Evolutionary conservation across 1,140 invertebrate species (phyloP), one percentile per base, ranked within the genome.

Genomic region (Ceratosolen fusciceps): DNA sequence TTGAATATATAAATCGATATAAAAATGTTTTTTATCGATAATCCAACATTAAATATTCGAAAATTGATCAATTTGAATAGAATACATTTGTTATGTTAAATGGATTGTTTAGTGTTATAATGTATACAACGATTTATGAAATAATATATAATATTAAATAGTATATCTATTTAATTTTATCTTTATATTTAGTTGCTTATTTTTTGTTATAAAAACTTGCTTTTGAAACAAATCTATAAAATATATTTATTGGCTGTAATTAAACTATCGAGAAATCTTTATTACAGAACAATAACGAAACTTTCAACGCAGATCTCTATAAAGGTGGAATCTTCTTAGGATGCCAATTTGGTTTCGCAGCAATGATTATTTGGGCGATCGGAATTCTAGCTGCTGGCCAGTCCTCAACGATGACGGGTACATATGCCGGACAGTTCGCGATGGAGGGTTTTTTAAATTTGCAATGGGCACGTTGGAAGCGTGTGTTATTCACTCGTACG

Each of bases 371-470:
- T 83, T 98, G 96, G 96, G 96, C 94, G 1, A 91, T 98, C 58
- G 96, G 96, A 74, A 97, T 98, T 85, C 90, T 98, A 79, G 96
- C 96, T 65, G 96, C 96, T 80, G 96, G 96, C 54, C 96, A 98
- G 87, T 96, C 95, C 83, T 97, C 96, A 21, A 98, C 96, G 1
- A 98, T 96, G 95, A 96, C 96, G 1, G 94, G 94, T 37, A 95
- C 94, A 5, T 95, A 95, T 85, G 93, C 94, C 8, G 94, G 94
- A 5, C 94, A 95, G 83, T 95, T 95, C 86, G 93, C 93, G 0
- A 95, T 95, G 94, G 94, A 95, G 93, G 97, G 97, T 10, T 98
- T 98, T 86, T 89, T 98, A 8, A 96, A 98, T 87, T 90, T 98
- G 14, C 93, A 94, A 85, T 98, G 96, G 96, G 93, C 95, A 8